These are phyloP conservation scores for Lonchura striata DNA, from an alignment of 2,113 vertebrate species.

Conservation along the genomic window DNA sequence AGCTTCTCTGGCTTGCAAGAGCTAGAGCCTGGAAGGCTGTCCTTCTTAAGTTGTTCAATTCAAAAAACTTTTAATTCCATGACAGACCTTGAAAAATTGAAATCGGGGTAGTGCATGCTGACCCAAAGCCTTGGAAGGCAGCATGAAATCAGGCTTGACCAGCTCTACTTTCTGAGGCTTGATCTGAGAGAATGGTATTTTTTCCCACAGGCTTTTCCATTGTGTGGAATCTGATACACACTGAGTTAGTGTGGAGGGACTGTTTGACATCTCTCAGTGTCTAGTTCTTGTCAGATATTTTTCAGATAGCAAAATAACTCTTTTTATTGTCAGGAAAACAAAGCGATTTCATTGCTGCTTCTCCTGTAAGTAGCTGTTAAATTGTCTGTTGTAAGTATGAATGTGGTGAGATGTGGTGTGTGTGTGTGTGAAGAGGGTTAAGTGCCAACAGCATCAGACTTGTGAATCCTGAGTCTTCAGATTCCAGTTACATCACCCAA, in stretches of 20 bases:
- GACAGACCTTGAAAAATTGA: conserved; percentile 38
- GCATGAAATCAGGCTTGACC: conserved; percentile 20
- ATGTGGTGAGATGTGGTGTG: background rate
- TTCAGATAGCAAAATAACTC: conserved; percentile 18
- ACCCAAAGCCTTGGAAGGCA: conserved; percentile 40
- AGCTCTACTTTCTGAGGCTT: background rate
- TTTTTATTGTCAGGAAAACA: conserved; percentile 43
- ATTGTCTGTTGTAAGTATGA: background rate
- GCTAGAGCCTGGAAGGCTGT: conserved; percentile 20
- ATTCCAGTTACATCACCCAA: background rate
- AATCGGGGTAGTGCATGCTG: background rate
- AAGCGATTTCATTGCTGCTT: conserved; percentile 2
- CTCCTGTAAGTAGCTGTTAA: background rate
- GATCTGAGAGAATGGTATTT: background rate
- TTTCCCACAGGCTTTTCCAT: background rate
- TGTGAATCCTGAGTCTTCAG: background rate
- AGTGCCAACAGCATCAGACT: background rate
- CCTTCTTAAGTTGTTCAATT: conserved; percentile 41
- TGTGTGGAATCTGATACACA: background rate
- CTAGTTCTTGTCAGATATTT: background rate
- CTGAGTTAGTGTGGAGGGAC: background rate
- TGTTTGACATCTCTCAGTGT: background rate
- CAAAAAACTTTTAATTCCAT: conserved; percentile 50
- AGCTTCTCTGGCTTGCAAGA: background rate
- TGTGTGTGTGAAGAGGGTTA: background rate